Conservation (phyloP, 2,888 invertebrate genomes). For the Parnassius mnemosyne region DNA sequence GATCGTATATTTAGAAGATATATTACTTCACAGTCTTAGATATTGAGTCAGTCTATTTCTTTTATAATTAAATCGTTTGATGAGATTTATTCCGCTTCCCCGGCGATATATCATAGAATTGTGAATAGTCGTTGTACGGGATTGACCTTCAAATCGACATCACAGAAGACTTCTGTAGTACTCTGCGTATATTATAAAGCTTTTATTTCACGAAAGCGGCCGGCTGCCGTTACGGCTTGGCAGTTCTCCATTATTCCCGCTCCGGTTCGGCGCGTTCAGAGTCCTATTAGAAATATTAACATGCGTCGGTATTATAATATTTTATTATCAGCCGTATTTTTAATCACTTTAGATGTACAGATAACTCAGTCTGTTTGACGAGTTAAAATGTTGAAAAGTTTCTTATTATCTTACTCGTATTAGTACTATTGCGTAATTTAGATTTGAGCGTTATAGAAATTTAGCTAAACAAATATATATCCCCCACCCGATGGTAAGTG, state of each 20-base stretch:
- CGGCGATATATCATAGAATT: slow-evolving; percentile 20
- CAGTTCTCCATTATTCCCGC: slow-evolving; percentile 60
- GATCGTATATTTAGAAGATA: slow-evolving; percentile 23
- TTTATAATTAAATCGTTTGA: slow-evolving; percentile 16
- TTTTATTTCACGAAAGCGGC: slow-evolving; percentile 38
- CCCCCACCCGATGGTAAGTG: too few relatives aligned
- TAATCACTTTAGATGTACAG: slow-evolving; percentile 39
- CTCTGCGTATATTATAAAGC: slow-evolving; percentile 38
- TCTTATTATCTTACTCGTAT: not conserved
- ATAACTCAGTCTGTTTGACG: slow-evolving; percentile 31
- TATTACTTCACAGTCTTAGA: slow-evolving; percentile 14
- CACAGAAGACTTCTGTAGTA: slow-evolving; percentile 9
- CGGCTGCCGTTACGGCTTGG: slow-evolving; percentile 58
- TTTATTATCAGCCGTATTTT: slow-evolving; percentile 33
- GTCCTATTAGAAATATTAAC: slow-evolving; percentile 68
- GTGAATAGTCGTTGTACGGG: slow-evolving; percentile 26
- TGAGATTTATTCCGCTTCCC: slow-evolving; percentile 15
- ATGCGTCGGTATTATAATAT: slow-evolving; percentile 48
- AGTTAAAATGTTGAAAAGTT: slow-evolving; percentile 17
- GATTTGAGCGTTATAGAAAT: too few relatives aligned
- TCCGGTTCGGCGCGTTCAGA: slow-evolving; percentile 64
- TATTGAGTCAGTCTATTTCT: slow-evolving; percentile 24
- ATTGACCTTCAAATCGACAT: slow-evolving; percentile 30
- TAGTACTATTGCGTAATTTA: too few relatives aligned
- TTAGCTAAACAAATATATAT: too few relatives aligned